Evolutionary conservation across 2,888 invertebrate species (phyloP).

Genomic region (Amphipyra tragopoginis): DNA sequence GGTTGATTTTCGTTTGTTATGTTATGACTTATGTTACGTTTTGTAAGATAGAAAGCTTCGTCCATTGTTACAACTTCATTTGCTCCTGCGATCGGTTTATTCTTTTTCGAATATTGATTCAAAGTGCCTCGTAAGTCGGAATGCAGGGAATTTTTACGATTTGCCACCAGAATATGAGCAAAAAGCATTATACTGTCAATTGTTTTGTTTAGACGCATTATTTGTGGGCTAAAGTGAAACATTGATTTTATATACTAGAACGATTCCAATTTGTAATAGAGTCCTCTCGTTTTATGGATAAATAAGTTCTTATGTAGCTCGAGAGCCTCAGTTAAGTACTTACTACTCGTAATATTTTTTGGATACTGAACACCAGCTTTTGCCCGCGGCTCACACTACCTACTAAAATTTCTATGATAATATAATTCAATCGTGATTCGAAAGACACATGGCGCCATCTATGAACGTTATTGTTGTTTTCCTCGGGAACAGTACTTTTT

Average conservation of each 20-base stretch:
- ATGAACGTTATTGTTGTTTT: too few species aligned
- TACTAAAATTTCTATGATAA: too few species aligned
- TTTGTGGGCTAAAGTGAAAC: slow-evolving; percentile 48
- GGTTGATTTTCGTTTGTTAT: slow-evolving; percentile 29
- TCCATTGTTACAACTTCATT: slow-evolving; percentile 89
- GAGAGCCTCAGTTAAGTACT: too few species aligned
- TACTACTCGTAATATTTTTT: too few species aligned
- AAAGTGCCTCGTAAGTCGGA: slow-evolving; percentile 83
- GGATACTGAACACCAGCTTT: too few species aligned
- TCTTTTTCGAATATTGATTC: slow-evolving; percentile 86
- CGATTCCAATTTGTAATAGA: background rate
- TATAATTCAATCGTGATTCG: too few species aligned
- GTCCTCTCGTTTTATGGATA: too few species aligned
- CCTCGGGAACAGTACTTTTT: too few species aligned
- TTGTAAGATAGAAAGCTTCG: slow-evolving; percentile 17
- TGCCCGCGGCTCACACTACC: too few species aligned
- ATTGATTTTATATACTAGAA: slow-evolving; percentile 28
- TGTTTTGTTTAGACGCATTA: slow-evolving; percentile 53
- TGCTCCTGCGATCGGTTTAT: slow-evolving; percentile 74
- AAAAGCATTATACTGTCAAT: slow-evolving; percentile 59
- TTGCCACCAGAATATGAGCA: slow-evolving; percentile 68
- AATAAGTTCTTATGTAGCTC: too few species aligned
- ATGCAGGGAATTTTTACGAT: slow-evolving; percentile 87
- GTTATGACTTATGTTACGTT: slow-evolving; percentile 59
- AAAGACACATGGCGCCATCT: too few species aligned